Evolutionary conservation across 2,888 invertebrate species (phyloP), one percentile per base, ranked within the genome.

Genomic region (Ochropacha duplaris): DNA sequence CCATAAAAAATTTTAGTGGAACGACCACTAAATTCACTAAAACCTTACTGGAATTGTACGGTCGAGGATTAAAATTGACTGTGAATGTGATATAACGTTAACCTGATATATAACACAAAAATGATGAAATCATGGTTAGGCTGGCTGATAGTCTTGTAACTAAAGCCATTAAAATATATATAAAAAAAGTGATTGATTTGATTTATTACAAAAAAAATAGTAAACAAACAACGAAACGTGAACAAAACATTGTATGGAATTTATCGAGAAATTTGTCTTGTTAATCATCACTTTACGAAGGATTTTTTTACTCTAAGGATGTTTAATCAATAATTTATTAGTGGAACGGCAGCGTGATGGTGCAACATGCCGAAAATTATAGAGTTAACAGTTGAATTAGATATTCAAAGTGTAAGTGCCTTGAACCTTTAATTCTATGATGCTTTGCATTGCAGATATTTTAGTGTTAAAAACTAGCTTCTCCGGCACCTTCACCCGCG

Each of bases 381-480:
- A 66, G 92, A 94, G 75, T 85, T 94, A 60, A 93, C 93, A 71
- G 91, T 94, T 57, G 94, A 94, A 87, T 79, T 95, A 57, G 90
- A 93, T 68, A 74, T 95, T 44, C 93, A 94, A 78, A 93, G 87
- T 72, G 94, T 94, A 81, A 82, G 85, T 82, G 19, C 31, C 19
- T 34, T 36, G 49, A 11, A 19, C 26, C 16, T 22, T 22, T n/a
- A 4, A 14, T 22, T 4, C 49, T 6, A 6, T 16, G 16, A 28
- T 9, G 28, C 2, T 28, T 9, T 9, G 6, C n/a, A n/a, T n/a
- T n/a, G 28, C 9, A 28, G 9, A 28, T 9, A 28, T 28, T 4
- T 24, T 24, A 24, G n/a, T n/a, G n/a, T n/a, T n/a, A n/a, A n/a
- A n/a, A n/a, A n/a, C n/a, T n/a, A n/a, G n/a, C n/a, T n/a, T n/a